Base-by-base conservation (phyloP, 1,140 invertebrate species). In the Calliopsis andreniformis region DNA sequence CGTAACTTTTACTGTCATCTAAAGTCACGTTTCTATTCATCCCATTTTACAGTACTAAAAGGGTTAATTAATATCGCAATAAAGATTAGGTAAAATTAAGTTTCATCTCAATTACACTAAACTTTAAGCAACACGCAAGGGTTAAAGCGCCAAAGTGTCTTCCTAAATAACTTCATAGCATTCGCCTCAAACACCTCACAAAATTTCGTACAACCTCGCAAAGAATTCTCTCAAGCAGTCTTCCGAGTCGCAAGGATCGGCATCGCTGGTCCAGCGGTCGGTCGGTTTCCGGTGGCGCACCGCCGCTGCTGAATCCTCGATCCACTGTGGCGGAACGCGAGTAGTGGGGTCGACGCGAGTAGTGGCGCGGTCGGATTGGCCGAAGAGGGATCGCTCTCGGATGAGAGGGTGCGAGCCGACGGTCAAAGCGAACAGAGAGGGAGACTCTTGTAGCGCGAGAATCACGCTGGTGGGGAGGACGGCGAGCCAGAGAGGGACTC, bases 401-500 rank as follows among this genome's bases (percentile, higher is more conserved):
- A 82, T 73, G 83, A 82, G 83, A 82, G 80, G 70, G 66, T 62
- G 63, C 64, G 76, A 81, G 72, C 30, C 35, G 61, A 47, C 58
- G 62, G 25, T 66, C 47, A 73, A 64, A 53, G 47, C 18, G 42
- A 18, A 56, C 10, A 55, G 56, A 73, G 59, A 73, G 39, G 45
- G 61, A 67, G 42, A 51, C 47, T 51, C 28, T 1, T 47, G 18
- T 63, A 58, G 64, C 49, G 66, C 75, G 71, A 42, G 66, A 56
- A 62, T 53, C 23, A 76, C 62, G 75, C 49, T 42, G 16, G 87
- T 63, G 82, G 80, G 79, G 86, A 66, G 80, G 43, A 62, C 42
- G 59, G 78, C 25, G 77, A 80, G 49, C 59, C 68, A 78, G 85
- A 83, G 85, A 83, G 87, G 85, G 87, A 87, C 85, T 86, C 82